Base-by-base conservation (phyloP, 2,797 vertebrate species). In the Merluccius polli region DNA sequence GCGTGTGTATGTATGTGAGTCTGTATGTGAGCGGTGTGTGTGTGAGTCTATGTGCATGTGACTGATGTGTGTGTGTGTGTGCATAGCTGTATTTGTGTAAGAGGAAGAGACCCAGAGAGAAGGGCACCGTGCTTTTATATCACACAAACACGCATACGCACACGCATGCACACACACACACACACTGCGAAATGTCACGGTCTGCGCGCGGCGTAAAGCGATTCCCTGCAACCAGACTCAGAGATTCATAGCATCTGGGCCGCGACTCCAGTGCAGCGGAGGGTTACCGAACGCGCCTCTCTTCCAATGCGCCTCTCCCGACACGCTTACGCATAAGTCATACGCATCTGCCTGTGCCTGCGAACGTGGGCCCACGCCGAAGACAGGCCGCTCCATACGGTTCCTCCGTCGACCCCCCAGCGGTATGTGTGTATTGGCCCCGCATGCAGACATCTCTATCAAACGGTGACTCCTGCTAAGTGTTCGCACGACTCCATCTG, bases 401-500 rank as follows among this genome's bases (percentile, higher is more conserved):
- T 81, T 78, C 41, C 8, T 8, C 59, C 8, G 78, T 79, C 73
- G 76, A 79, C 83, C 36, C 59, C 75, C 48, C 67, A 76, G 31
- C 24, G 24, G 36, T 30, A 63, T 70, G 48, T 92, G 92, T 94
- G 94, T 93, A 93, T 90, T 92, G 91, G 91, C 88, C 70, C 70
- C 74, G 72, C 4, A 44, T 24, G 71, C 87, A 86, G 87, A 90
- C 87, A 67, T 86, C 76, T 93, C 83, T 78, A 90, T 92, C 87
- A 92, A 79, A 80, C 81, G 71, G 75, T 73, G 84, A 88, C 85
- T 71, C 81, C 63, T 85, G 85, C 87, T 86, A 44, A 87, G 82
- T 89, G 84, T 91, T 87, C 71, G 71, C 73, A 83, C 79, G 82
- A 87, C 82, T 87, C 90, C 87, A 86, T 65, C 81, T 89, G 88